These are phyloP conservation scores for Sarotherodon lohbergeri DNA, from an alignment of 2,113 vertebrate species.

Conservation along the genomic window DNA sequence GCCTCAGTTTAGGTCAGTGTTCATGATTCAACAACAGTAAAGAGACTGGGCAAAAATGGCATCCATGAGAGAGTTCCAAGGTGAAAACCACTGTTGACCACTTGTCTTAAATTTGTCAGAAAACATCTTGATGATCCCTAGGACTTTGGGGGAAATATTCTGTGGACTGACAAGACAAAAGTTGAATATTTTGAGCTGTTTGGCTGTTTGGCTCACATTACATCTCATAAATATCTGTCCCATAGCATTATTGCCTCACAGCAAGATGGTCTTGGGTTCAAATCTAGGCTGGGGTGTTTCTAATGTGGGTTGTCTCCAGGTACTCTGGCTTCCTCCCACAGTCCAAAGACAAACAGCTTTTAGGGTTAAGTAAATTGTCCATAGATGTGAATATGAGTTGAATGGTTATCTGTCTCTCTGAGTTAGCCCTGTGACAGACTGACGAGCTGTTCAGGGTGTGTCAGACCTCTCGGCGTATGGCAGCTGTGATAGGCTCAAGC, in stretches of 20 bases:
- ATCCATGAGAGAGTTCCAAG: neutral
- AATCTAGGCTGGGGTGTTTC: neutral
- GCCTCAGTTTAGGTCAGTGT: neutral
- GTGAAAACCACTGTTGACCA: neutral
- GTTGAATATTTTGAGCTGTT: neutral
- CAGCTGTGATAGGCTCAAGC: neutral
- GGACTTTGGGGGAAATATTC: neutral
- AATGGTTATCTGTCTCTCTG: neutral
- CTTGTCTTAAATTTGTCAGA: neutral
- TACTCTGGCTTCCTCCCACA: neutral
- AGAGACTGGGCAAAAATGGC: neutral
- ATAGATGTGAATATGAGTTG: neutral
- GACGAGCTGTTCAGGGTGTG: neutral
- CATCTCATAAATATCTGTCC: neutral
- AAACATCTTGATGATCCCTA: neutral
- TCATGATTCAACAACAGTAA: neutral
- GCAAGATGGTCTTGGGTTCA: neutral
- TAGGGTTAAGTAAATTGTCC: neutral
- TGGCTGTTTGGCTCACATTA: neutral
- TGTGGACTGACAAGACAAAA: neutral
- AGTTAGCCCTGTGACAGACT: neutral
- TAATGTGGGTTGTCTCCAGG: neutral
- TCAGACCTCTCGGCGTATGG: neutral
- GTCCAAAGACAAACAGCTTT: neutral
- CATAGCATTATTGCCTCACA: neutral